These are phyloP conservation scores for Lamprotornis superbus DNA, from an alignment of 2,113 vertebrate species.

Conservation along the genomic window DNA sequence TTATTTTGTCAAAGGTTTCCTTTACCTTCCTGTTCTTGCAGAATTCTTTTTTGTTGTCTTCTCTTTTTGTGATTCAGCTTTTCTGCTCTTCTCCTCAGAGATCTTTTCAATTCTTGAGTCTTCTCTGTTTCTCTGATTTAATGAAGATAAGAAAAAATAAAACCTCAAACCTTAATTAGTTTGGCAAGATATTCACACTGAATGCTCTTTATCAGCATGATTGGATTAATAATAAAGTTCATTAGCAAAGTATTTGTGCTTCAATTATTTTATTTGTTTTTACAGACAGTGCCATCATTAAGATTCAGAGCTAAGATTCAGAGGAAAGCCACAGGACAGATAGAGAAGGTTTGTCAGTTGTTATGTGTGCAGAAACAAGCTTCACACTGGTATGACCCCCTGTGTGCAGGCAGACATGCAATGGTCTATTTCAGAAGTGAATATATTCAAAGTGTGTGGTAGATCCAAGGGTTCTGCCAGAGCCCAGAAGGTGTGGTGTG, in stretches of 20 bases:
- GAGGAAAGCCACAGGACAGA: neutral
- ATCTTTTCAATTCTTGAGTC: neutral
- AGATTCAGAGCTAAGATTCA: neutral
- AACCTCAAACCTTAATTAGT: slow-evolving; percentile 17
- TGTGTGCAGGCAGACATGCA: neutral
- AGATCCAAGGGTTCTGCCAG: neutral
- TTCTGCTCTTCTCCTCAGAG: neutral
- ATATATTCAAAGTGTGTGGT: neutral
- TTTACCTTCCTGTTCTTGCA: neutral
- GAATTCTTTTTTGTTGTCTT: neutral
- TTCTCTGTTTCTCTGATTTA: slow-evolving; percentile 10
- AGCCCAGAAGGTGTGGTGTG: neutral
- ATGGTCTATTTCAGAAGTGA: neutral
- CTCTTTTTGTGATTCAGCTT: neutral
- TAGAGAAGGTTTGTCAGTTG: neutral
- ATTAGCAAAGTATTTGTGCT: neutral
- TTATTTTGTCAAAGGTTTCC: neutral
- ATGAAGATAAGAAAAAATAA: slow-evolving; percentile 28
- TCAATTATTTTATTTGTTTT: neutral
- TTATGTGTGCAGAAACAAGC: neutral
- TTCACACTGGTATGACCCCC: neutral
- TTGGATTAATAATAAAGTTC: slow-evolving; percentile 17
- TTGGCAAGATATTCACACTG: neutral
- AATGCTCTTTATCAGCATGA: slow-evolving; percentile 29
- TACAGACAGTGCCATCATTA: neutral